phyloP scores from a whole-genome alignment of 2,797 vertebrate genomes.

The Prunella strophiata region DNA sequence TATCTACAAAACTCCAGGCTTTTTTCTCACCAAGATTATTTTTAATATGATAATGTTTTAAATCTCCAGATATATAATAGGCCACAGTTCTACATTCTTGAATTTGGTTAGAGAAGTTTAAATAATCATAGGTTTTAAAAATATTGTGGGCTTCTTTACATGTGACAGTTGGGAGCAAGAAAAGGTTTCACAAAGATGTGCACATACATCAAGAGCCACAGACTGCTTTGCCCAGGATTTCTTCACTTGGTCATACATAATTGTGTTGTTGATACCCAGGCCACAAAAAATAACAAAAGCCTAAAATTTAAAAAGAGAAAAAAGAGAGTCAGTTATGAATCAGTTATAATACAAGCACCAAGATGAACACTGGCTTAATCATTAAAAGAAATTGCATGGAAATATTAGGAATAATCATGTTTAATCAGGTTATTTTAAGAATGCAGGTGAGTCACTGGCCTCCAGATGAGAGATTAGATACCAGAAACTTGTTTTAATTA shows the following conservation, averaged over 20 bases:
- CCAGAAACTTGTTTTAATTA: not conserved
- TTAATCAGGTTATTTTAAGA: not conserved
- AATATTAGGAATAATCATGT: not conserved
- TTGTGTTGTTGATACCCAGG: constrained; percentile 98
- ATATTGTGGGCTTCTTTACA: not conserved
- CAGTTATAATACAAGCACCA: not conserved
- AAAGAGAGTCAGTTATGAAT: not conserved
- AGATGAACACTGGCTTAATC: not conserved
- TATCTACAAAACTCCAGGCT: not conserved
- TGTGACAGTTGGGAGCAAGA: not conserved
- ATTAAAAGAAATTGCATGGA: not conserved
- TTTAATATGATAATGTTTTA: not conserved
- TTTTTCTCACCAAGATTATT: not conserved
- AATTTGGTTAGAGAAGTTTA: not conserved
- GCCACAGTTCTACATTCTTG: not conserved
- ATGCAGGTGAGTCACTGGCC: not conserved
- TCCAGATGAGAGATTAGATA: not conserved
- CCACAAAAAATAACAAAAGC: constrained; percentile 99
- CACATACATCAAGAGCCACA: constrained; percentile 95
- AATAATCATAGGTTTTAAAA: not conserved
- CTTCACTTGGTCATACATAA: constrained; percentile 99
- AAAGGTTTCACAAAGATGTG: not conserved
- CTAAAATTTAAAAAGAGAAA: constrained; percentile 73
- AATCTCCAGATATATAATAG: not conserved
- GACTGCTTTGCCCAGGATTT: constrained; percentile 99